phyloP scores from a whole-genome alignment of 2,888 invertebrate species.

The Drosophila longiperda region DNA sequence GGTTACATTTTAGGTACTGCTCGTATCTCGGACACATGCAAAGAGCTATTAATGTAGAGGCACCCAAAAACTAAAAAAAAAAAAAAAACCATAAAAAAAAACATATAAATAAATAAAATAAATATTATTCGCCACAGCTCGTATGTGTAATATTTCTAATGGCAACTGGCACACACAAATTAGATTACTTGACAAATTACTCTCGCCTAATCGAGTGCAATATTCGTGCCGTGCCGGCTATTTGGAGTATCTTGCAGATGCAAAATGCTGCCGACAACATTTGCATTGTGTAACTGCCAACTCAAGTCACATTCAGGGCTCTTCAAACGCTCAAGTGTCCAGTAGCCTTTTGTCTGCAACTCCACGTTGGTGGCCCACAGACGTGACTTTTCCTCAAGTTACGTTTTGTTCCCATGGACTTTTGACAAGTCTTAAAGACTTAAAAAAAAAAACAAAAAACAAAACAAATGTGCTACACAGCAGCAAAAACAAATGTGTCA shows the following conservation, averaged over 20 bases:
- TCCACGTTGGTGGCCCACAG: constrained; percentile 5
- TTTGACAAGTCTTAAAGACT: constrained; percentile 7
- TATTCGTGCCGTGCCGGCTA: constrained; percentile 17
- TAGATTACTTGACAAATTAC: constrained; percentile 56
- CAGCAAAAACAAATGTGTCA: constrained; percentile 2
- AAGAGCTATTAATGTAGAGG: constrained; percentile 29
- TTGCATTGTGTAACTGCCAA: constrained; percentile 39
- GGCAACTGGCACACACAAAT: constrained; percentile 38
- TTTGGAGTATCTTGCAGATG: constrained; percentile 17
- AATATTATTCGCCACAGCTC: constrained; percentile 25
- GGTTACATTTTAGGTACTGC: constrained; percentile 60
- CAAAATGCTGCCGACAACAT: constrained; percentile 4
- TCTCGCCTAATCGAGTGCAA: constrained; percentile 16
- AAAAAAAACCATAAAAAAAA: neutral
- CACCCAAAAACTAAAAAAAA: constrained; percentile 19
- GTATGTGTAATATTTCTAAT: constrained; percentile 61
- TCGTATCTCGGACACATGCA: constrained; percentile 26
- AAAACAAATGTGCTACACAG: constrained; percentile 3
- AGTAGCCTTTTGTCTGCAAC: constrained; percentile 2
- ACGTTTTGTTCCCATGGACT: neutral
- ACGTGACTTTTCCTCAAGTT: constrained; percentile 1
- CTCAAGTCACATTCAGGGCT: constrained; percentile 50
- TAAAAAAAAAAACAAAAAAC: neutral
- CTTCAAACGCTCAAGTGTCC: constrained; percentile 29
- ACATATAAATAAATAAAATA: constrained; percentile 3